Conservation (phyloP, 2,888 invertebrate genomes). For the Rhimphoctona megacephalus region DNA sequence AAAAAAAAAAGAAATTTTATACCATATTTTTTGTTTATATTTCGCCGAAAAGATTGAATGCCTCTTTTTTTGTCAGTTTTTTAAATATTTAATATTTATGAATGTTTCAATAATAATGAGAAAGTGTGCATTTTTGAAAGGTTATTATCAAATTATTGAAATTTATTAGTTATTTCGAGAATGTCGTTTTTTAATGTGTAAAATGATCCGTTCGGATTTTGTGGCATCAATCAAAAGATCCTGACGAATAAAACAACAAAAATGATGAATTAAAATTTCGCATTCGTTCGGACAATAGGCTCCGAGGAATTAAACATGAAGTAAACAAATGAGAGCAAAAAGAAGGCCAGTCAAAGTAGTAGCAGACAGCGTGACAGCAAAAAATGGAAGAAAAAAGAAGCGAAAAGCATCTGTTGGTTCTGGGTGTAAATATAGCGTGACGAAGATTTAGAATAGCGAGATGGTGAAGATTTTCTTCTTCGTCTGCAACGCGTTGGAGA, state of each 20-base stretch:
- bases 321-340: conserved; percentile 5
- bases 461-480: conserved; percentile 53
- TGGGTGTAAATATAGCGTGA: conserved; percentile 61
- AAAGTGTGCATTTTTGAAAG: too few species aligned
- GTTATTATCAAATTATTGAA: too few species aligned
- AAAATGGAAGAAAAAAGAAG: conserved; percentile 24
- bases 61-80: too few species aligned
- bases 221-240: neutral
- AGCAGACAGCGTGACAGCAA: conserved; percentile 39
- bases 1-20: too few species aligned
- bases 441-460: conserved; percentile 28
- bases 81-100: too few species aligned
- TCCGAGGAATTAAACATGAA: neutral
- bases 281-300: conserved; percentile 11
- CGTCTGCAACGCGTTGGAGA: conserved; percentile 6
- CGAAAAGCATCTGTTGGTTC: conserved; percentile 46
- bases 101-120: too few species aligned
- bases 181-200: neutral
- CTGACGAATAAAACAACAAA: neutral
- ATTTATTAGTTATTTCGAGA: neutral
- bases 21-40: too few species aligned
- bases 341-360: neutral
- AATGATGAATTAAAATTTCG: neutral
- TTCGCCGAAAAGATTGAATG: too few species aligned
- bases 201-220: neutral